Percentiles rank a stretch among this genome's conserved stretches.
Conservation (phyloP, 2,113 vertebrate species). For the Carassius gibelio region DNA sequence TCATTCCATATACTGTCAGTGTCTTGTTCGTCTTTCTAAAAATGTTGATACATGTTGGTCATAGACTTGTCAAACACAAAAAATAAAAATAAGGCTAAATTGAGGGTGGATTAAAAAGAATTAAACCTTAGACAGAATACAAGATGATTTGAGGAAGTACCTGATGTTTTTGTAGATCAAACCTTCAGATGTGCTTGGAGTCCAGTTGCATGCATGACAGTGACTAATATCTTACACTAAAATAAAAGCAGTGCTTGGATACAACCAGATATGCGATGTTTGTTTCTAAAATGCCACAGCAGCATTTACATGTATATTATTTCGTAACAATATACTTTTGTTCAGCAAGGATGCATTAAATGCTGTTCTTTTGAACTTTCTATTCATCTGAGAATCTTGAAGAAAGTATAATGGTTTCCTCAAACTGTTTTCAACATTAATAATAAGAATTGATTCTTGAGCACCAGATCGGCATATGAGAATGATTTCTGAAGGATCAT, state of each 20-base stretch:
- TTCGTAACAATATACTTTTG: background rate
- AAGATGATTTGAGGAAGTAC: conserved; percentile 36
- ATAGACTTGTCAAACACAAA: background rate
- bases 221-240: background rate
- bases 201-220: background rate
- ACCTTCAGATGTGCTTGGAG: background rate
- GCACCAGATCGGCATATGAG: background rate
- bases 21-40: background rate
- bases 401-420: background rate
- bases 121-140: background rate
- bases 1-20: background rate
- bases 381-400: too few species aligned
- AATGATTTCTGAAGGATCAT: background rate
- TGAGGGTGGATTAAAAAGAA: background rate
- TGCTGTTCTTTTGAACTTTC: too few species aligned
- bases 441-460: background rate
- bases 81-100: background rate
- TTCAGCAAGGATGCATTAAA: too few species aligned
- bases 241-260: background rate
- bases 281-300: background rate
- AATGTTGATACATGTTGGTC: background rate
- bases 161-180: background rate
- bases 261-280: background rate
- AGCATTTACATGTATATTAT: background rate
- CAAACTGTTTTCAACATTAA: background rate